Conservation (phyloP, 2,888 invertebrate genomes). For the Pecten maximus region DNA sequence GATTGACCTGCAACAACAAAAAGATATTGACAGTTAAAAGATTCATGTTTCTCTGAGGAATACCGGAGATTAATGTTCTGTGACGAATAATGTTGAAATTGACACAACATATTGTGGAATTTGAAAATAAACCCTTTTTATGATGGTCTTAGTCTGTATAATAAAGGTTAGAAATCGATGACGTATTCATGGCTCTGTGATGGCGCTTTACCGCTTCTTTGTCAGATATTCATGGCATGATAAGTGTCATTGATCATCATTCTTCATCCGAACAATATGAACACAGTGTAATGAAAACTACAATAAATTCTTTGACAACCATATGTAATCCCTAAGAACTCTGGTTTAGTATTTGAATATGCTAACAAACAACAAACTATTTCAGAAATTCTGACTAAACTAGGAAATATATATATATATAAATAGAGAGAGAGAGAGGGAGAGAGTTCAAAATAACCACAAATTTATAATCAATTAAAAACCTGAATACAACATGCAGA, state of each 20-base stretch:
- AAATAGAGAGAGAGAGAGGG: no score
- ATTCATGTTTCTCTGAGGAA: conserved; percentile 5
- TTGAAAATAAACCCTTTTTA: conserved; percentile 11
- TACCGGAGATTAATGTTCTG: conserved; percentile 5
- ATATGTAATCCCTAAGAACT: no score
- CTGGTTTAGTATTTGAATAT: no score
- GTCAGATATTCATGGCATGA: not conserved
- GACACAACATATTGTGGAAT: conserved; percentile 33
- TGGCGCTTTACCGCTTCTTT: not conserved
- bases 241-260: not conserved
- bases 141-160: not conserved
- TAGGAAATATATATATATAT: no score
- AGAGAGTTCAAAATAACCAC: no score
- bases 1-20: not conserved
- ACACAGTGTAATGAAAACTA: not conserved
- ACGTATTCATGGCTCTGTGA: not conserved
- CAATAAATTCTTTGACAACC: not conserved
- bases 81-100: not conserved
- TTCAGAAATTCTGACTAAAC: no score
- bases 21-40: conserved; percentile 8
- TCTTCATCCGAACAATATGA: not conserved
- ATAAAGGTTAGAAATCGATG: not conserved
- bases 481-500: not conserved
- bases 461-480: not conserved
- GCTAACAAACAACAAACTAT: no score